Evolutionary conservation across 2,888 invertebrate genomes (phyloP), one percentile per base, ranked within the genome.

Genomic region (Eupithecia insigniata): DNA sequence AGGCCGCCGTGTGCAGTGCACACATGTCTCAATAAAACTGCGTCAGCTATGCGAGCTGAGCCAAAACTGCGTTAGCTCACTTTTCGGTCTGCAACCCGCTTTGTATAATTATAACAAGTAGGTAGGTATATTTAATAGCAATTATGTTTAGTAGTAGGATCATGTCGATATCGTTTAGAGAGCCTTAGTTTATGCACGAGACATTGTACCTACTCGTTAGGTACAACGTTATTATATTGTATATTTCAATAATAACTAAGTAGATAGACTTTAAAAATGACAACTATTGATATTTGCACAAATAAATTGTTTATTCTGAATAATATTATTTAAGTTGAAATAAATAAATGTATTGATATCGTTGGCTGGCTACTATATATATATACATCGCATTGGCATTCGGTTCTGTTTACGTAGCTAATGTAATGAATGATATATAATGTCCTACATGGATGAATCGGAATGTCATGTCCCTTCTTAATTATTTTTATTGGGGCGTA

Each of bases 401-500:
- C 26, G 22, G 55, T 26, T 51, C 14, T 26, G 55, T 55, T 26
- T 1, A 55, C 26, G 55, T n/a, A 43, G 58, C 28, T 26, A n/a
- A 18, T n/a, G n/a, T n/a, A n/a, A n/a, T n/a, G n/a, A n/a, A n/a
- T 7, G 36, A 28, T 58, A n/a, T 75, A 71, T 26, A 12, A 51
- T 70, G 68, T 66, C 72, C 77, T n/a, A n/a, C n/a, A n/a, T n/a
- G n/a, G n/a, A n/a, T n/a, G n/a, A n/a, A n/a, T n/a, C n/a, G n/a
- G n/a, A n/a, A n/a, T n/a, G n/a, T 81, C 80, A 77, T 76, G 77
- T 80, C 78, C 79, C 81, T 75, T 82, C 77, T 79, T 73, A 73
- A 67, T 78, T 79, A 80, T 77, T 79, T 79, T 69, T 80, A 80
- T 69, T n/a, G n/a, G 67, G 71, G 76, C 74, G 70, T 62, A 43